Evolutionary conservation across 2,888 invertebrate species (phyloP).

Genomic region (Pseudococcus jackbeardsleyi): DNA sequence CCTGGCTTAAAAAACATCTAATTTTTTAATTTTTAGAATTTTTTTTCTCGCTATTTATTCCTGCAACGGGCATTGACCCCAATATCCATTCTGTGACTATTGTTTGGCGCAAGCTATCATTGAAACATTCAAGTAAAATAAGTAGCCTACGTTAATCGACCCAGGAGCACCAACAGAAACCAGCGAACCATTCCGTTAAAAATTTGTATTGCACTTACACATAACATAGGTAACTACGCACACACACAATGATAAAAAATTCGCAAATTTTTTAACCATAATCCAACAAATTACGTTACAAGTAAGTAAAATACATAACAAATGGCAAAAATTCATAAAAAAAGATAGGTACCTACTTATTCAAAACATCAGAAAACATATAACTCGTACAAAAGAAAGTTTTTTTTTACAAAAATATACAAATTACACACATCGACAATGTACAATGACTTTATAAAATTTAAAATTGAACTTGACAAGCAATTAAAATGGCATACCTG

Average conservation of each 20-base stretch:
- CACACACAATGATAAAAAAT: slow-evolving; percentile 2
- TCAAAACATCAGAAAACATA: not conserved
- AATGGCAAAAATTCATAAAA: not conserved
- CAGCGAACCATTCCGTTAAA: not conserved
- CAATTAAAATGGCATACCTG: slow-evolving; percentile 24
- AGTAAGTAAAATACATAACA: slow-evolving; percentile 3
- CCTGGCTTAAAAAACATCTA: no score
- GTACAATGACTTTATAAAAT: not conserved
- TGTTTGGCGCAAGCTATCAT: not conserved
- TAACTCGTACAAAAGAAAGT: not conserved
- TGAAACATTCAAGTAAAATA: not conserved
- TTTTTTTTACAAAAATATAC: slow-evolving; percentile 6
- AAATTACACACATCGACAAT: not conserved
- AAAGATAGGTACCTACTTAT: not conserved
- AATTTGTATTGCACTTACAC: slow-evolving; percentile 4
- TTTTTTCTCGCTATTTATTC: no score
- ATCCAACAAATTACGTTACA: not conserved
- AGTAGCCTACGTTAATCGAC: not conserved
- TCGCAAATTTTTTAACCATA: not conserved
- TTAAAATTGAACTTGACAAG: slow-evolving; percentile 23
- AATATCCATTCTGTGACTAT: not conserved
- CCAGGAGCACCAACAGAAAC: not conserved
- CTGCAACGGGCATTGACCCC: no score
- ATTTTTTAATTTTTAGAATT: no score
- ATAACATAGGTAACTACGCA: slow-evolving; percentile 15